These are phyloP conservation scores for Nothobranchius kuhntae DNA, from an alignment of 2,113 vertebrate species.

Conservation along the genomic window DNA sequence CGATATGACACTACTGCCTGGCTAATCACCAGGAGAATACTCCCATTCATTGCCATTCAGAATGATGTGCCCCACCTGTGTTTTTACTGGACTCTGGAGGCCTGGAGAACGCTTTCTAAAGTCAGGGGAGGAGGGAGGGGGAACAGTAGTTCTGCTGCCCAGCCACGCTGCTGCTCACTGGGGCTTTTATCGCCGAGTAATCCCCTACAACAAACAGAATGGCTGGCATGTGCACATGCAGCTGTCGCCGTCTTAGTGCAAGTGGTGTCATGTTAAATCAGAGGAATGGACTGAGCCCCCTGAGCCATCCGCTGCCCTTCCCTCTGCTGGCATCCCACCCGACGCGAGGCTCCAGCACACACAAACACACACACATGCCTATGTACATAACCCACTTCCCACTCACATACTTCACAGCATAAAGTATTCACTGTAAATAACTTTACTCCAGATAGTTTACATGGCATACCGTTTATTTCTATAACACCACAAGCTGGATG, in stretches of 20 bases:
- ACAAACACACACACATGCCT: slow-evolving; percentile 52
- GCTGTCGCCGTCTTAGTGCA: slow-evolving; percentile 82
- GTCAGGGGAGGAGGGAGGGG: slow-evolving; percentile 42
- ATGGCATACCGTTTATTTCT: slow-evolving; percentile 11
- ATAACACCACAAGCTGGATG: neutral
- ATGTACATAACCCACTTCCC: slow-evolving; percentile 63
- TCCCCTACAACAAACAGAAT: slow-evolving; percentile 85
- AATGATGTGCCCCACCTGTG: slow-evolving; percentile 67
- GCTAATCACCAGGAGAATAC: slow-evolving; percentile 60
- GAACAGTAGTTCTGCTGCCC: slow-evolving; percentile 71
- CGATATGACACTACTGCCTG: slow-evolving; percentile 43
- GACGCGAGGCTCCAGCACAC: slow-evolving; percentile 42
- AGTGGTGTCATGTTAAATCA: slow-evolving; percentile 85
- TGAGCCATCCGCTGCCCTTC: slow-evolving; percentile 72
- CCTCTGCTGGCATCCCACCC: slow-evolving; percentile 73
- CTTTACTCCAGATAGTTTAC: slow-evolving; percentile 22
- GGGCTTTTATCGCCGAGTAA: slow-evolving; percentile 80
- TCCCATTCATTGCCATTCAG: slow-evolving; percentile 63
- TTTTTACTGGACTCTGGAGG: slow-evolving; percentile 56
- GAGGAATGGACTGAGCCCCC: slow-evolving; percentile 77
- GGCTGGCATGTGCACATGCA: slow-evolving; percentile 80
- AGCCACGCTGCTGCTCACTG: slow-evolving; percentile 72
- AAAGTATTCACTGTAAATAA: slow-evolving; percentile 17
- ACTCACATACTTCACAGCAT: slow-evolving; percentile 53
- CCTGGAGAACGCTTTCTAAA: slow-evolving; percentile 66